phyloP scores from a whole-genome alignment of 2,113 vertebrate species.

The human (Homo sapiens) region DNA sequence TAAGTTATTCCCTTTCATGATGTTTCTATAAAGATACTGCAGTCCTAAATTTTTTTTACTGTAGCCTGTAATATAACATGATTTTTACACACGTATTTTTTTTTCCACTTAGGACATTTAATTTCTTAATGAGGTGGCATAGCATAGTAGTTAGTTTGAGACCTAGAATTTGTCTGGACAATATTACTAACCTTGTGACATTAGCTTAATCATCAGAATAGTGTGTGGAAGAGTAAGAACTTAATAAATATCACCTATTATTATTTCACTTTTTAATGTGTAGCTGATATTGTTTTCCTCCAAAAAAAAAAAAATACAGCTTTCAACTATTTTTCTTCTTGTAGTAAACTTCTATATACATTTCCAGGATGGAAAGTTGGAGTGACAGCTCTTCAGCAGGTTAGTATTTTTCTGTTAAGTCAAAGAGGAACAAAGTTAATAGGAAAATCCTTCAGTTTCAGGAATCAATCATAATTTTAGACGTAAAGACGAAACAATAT shows the following conservation, averaged over 20 bases:
- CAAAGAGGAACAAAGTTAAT: background rate
- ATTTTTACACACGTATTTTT: background rate
- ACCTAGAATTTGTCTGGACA: background rate
- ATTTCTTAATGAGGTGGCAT: background rate
- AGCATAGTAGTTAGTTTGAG: background rate
- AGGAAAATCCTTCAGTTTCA: background rate
- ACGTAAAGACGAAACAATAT: background rate
- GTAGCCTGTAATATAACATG: background rate
- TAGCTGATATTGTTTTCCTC: background rate
- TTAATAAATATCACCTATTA: background rate
- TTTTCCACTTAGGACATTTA: background rate
- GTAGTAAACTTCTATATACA: constrained; percentile 93
- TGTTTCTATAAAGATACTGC: background rate
- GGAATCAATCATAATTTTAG: background rate
- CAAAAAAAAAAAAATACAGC: background rate
- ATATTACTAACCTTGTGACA: background rate
- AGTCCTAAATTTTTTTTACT: background rate
- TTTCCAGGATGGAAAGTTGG: constrained; percentile 93
- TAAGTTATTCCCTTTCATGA: background rate
- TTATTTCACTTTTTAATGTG: constrained; percentile 6
- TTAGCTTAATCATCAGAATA: constrained; percentile 31
- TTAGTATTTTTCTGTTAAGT: constrained; percentile 76
- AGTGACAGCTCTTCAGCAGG: constrained; percentile 92
- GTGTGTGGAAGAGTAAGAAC: background rate
- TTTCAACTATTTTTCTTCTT: constrained; percentile 59